Conservation (phyloP, 2,113 vertebrate species). For the Pheucticus melanocephalus region DNA sequence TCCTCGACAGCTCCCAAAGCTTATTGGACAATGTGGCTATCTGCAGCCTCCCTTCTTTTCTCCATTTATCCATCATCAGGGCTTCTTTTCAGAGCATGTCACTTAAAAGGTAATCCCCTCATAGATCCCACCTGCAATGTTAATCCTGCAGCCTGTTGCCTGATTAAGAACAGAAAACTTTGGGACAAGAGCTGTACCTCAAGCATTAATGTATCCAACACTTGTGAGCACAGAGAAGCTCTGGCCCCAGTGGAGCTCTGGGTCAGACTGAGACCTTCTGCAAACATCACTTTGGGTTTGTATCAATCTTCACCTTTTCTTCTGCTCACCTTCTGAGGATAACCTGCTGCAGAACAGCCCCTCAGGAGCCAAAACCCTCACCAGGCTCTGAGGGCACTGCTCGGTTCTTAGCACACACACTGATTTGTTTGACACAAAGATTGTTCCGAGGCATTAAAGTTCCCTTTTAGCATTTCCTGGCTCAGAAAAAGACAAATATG, state of each 20-base stretch:
- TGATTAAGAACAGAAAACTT: background rate
- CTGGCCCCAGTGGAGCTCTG: background rate
- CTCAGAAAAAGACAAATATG: background rate
- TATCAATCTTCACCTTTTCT: background rate
- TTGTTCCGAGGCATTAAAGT: background rate
- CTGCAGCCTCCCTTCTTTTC: background rate
- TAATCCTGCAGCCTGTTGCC: background rate
- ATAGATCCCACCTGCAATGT: background rate
- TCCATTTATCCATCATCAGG: background rate
- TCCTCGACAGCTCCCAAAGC: background rate
- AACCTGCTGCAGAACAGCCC: rapidly evolving
- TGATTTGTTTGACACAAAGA: background rate
- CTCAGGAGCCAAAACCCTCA: background rate
- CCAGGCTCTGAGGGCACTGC: background rate
- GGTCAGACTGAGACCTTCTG: background rate
- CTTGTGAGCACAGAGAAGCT: background rate
- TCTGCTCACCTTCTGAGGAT: background rate
- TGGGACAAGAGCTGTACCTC: background rate
- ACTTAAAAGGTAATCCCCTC: background rate
- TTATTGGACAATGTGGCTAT: background rate
- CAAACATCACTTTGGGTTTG: background rate
- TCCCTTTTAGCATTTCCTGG: background rate
- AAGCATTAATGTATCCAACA: rapidly evolving
- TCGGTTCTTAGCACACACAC: background rate
- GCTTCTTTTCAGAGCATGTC: background rate